These are phyloP conservation scores for Ectemnius lituratus DNA, from an alignment of 2,888 invertebrate genomes.

Conservation along the genomic window DNA sequence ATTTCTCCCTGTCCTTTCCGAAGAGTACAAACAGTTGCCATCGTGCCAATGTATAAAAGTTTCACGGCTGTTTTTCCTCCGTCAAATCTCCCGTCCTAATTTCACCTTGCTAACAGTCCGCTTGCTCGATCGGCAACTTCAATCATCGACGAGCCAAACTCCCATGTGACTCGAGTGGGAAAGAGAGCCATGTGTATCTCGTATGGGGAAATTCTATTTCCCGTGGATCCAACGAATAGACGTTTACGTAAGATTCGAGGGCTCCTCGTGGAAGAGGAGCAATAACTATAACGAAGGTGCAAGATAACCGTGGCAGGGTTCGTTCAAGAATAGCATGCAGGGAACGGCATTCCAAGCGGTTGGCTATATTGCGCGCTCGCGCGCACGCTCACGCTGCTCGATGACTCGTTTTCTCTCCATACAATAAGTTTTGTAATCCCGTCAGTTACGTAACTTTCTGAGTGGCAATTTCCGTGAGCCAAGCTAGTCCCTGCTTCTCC, in stretches of 20 bases:
- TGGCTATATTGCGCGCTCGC: conserved; percentile 13
- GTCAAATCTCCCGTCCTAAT: conserved; percentile 42
- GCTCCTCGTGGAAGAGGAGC: background rate
- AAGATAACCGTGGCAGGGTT: conserved; percentile 27
- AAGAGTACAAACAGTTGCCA: background rate
- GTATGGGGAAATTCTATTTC: conserved; percentile 10
- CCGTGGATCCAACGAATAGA: conserved; percentile 18
- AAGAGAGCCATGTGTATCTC: background rate
- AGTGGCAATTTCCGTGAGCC: conserved; percentile 60
- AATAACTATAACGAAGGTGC: conserved; percentile 13
- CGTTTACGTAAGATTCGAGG: conserved; percentile 19
- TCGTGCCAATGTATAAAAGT: background rate
- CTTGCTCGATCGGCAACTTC: too few relatives aligned
- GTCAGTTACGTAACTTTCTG: conserved; percentile 60
- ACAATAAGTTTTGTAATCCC: conserved; percentile 64
- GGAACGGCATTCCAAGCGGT: conserved; percentile 23
- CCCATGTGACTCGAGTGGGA: too few relatives aligned
- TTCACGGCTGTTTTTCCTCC: background rate
- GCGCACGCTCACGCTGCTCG: conserved; percentile 26
- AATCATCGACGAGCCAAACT: too few relatives aligned
- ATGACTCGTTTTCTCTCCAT: conserved; percentile 49
- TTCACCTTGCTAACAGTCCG: conserved; percentile 9
- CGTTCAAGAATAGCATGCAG: conserved; percentile 18
- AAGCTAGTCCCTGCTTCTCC: conserved; percentile 28
- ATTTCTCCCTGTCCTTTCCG: background rate